Conservation (phyloP, 2,888 invertebrate species). For the Seira musarum region DNA sequence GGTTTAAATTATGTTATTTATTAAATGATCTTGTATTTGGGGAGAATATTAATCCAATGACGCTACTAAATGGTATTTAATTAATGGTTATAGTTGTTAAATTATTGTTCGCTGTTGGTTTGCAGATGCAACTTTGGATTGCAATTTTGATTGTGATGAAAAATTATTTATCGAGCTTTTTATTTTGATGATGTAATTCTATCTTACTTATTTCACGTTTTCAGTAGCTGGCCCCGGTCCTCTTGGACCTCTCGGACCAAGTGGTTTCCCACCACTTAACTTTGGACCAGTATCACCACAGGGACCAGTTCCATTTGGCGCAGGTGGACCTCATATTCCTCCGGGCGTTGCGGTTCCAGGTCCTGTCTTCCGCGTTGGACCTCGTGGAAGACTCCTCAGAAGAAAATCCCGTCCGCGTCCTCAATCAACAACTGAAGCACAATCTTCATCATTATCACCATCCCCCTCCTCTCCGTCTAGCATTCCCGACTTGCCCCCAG, state of each 20-base stretch:
- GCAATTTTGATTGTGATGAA: no score
- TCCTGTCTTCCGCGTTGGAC: slow-evolving; percentile 45
- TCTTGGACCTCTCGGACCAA: slow-evolving; percentile 14
- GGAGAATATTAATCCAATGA: no score
- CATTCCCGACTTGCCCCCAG: slow-evolving; percentile 27
- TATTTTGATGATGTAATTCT: background rate
- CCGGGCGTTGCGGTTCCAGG: slow-evolving; percentile 5
- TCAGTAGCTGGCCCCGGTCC: background rate
- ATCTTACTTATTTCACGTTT: no score
- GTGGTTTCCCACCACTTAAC: slow-evolving; percentile 22
- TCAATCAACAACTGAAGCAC: slow-evolving; percentile 26
- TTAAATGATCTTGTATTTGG: no score
- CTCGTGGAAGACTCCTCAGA: slow-evolving; percentile 43
- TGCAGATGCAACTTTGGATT: no score
- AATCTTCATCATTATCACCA: slow-evolving; percentile 18
- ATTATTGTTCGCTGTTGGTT: no score
- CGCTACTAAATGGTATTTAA: no score
- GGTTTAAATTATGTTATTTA: no score
- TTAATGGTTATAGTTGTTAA: no score
- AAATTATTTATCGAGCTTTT: no score
- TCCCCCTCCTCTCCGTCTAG: slow-evolving; percentile 11
- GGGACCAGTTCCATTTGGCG: slow-evolving; percentile 19
- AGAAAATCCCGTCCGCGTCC: slow-evolving; percentile 43
- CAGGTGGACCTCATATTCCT: background rate
- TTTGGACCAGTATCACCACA: slow-evolving; percentile 21